A percentile compares a stretch with the other conserved stretches of the same genome.
Evolutionary conservation across 1,140 invertebrate species (phyloP).

Genomic region (Melanaphis sacchari): DNA sequence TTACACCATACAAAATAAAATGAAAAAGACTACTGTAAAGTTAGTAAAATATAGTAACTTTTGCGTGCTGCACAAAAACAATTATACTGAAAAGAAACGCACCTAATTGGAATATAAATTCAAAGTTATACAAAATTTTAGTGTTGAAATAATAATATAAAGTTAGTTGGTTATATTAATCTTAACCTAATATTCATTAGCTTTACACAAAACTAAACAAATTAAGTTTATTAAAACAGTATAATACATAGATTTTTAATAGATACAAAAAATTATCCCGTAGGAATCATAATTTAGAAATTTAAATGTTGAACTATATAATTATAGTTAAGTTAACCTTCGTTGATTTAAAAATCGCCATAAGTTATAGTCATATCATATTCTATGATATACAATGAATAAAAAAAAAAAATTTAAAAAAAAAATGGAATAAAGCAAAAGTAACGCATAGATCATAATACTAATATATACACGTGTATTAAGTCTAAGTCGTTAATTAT

Average conservation of each 20-base stretch:
- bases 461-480: neutral
- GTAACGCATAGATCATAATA: neutral
- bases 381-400: neutral
- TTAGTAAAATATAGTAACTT: constrained; percentile 33
- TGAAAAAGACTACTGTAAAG: constrained; percentile 16
- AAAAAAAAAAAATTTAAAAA: neutral
- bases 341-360: neutral
- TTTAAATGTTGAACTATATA: neutral
- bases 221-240: neutral
- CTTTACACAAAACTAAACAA: neutral
- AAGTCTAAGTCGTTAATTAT: neutral
- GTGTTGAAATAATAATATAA: constrained; percentile 26
- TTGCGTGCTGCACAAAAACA: neutral
- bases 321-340: neutral
- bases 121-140: constrained; percentile 20
- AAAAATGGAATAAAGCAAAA: neutral
- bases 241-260: neutral
- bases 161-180: constrained; percentile 41
- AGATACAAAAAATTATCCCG: neutral
- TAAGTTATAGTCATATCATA: neutral
- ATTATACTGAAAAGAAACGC: neutral
- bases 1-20: constrained; percentile 34
- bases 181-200: neutral
- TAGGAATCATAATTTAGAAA: neutral
- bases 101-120: constrained; percentile 51